Percentiles rank a stretch among this genome's conserved stretches.
These are phyloP conservation scores for Styela clava DNA, from an alignment of 23 tunicate genomes.

Conservation along the genomic window DNA sequence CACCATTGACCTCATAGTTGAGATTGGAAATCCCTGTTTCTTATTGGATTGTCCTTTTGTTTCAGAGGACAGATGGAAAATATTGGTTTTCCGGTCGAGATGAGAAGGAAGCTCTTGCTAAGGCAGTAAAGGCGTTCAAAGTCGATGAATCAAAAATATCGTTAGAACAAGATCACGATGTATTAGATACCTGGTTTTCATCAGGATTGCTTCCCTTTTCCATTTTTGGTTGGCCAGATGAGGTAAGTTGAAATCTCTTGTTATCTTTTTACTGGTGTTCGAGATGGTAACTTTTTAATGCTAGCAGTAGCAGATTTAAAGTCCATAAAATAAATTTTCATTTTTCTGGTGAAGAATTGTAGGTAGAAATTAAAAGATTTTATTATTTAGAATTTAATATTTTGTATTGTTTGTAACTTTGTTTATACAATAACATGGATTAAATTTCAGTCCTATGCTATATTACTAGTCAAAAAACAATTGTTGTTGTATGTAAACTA, in stretches of 20 bases:
- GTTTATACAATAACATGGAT: no score
- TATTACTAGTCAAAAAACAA: no score
- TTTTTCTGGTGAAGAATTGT: no score
- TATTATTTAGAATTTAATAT: no score
- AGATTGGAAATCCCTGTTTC: no score
- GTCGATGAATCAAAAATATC: constrained; percentile 45
- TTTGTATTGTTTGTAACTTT: no score
- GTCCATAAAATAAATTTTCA: no score
- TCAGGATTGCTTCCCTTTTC: constrained; percentile 95
- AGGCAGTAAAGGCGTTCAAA: constrained; percentile 76
- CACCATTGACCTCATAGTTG: no score
- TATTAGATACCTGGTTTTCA: constrained; percentile 96
- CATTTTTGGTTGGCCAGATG: constrained; percentile 94
- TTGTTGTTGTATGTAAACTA: no score
- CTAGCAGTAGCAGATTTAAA: not conserved
- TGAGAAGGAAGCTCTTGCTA: constrained; percentile 76
- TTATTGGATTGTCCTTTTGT: no score
- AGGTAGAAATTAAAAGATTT: no score
- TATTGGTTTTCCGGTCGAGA: constrained; percentile 90
- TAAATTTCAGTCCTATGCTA: no score
- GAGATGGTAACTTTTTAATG: not conserved
- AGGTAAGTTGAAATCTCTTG: constrained; percentile 31
- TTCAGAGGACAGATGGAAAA: constrained; percentile 53
- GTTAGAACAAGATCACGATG: constrained; percentile 89
- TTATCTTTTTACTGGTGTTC: not conserved